Evolutionary conservation across 2,113 vertebrate genomes (phyloP).

Genomic region (Picathartes gymnocephalus): DNA sequence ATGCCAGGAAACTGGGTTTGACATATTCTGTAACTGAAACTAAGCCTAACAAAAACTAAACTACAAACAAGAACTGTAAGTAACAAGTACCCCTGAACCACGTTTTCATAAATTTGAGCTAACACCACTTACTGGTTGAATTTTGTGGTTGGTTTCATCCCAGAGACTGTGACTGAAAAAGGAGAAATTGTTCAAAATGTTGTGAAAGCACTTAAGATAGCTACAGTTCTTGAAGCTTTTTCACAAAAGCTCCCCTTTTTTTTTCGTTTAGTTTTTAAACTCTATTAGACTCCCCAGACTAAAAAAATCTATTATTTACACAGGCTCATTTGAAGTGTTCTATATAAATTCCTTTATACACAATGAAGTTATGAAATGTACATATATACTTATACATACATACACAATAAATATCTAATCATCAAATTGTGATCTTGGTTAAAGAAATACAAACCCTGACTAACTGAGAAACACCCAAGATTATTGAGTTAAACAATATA

Average conservation of each 20-base stretch:
- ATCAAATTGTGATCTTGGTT: not conserved
- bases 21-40: not conserved
- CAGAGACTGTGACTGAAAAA: not conserved
- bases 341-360: not conserved
- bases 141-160: not conserved
- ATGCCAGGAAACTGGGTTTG: not conserved
- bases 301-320: not conserved
- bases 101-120: not conserved
- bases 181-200: not conserved
- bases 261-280: not conserved
- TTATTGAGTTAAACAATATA: not conserved
- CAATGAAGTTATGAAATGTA: not conserved
- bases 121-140: not conserved
- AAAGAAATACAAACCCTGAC: not conserved
- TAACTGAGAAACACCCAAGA: not conserved
- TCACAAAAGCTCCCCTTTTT: not conserved
- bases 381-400: not conserved
- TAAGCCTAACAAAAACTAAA: not conserved
- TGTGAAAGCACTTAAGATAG: not conserved
- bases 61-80: accelerated
- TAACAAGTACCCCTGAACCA: not conserved
- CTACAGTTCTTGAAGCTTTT: not conserved
- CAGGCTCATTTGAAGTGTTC: not conserved
- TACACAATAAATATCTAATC: not conserved
- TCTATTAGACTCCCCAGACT: not conserved